Conservation (phyloP, 1,140 invertebrate genomes). For the Epicauta chinensis region DNA sequence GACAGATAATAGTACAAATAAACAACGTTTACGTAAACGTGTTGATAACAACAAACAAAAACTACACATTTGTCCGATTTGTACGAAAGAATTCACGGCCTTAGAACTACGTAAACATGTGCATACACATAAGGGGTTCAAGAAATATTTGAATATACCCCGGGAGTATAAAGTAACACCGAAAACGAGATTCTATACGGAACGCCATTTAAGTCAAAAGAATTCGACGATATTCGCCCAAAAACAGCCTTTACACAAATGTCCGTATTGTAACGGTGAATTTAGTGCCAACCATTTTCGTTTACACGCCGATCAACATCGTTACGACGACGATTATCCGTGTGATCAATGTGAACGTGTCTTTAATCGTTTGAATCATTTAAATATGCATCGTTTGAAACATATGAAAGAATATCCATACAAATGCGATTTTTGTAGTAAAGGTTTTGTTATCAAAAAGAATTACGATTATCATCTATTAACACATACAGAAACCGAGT, state of each 20-base stretch:
- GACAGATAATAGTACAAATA: no score
- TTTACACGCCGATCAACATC: slow-evolving; percentile 20
- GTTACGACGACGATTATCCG: slow-evolving; percentile 20
- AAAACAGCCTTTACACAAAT: slow-evolving; percentile 18
- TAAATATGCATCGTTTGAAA: slow-evolving; percentile 24
- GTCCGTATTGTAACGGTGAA: slow-evolving; percentile 17
- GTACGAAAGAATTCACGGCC: slow-evolving; percentile 21
- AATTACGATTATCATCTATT: slow-evolving; percentile 29
- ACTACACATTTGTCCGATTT: slow-evolving; percentile 25
- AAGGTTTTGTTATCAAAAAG: slow-evolving; percentile 27
- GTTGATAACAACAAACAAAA: neutral
- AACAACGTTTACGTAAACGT: neutral
- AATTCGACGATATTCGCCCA: slow-evolving; percentile 5
- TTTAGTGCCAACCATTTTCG: slow-evolving; percentile 16
- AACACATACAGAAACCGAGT: slow-evolving; percentile 21
- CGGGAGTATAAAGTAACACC: slow-evolving; percentile 13
- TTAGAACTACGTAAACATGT: slow-evolving; percentile 21
- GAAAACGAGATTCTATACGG: slow-evolving; percentile 14
- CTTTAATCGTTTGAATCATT: slow-evolving; percentile 25
- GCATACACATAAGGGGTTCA: slow-evolving; percentile 23
- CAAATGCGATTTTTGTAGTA: slow-evolving; percentile 26
- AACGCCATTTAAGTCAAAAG: neutral
- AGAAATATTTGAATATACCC: slow-evolving; percentile 25
- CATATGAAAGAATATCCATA: slow-evolving; percentile 27
- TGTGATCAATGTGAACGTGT: slow-evolving; percentile 26